Evolutionary conservation across 1,140 invertebrate species (phyloP), one percentile per base, ranked within the genome.

Genomic region (Calephelis virginiensis): DNA sequence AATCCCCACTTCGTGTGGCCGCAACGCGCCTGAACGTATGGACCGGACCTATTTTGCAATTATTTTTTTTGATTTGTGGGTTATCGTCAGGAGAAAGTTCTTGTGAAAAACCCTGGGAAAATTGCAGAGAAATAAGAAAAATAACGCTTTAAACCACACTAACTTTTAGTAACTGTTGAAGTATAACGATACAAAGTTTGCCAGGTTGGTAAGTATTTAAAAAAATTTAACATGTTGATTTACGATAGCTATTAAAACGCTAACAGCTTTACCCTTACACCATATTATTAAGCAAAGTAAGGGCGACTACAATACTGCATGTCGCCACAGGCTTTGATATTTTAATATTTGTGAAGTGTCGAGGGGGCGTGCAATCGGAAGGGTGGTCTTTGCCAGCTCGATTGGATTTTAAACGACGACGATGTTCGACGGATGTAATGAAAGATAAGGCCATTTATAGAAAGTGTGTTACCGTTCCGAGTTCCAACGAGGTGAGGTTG

Each of bases 311-410:
- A 66, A 72, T 68, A 64, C 53, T 63, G 66, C 50, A 47, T 64
- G 70, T 67, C 72, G 70, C 72, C 72, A 70, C 70, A 76, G 68
- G 68, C 75, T 74, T 72, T 74, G 74, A 74, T 76, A 76, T 76
- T 76, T 69, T 74, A 74, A 76, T 76, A 70, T 76, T 76, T 73
- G 63, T 63, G 66, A 66, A 65, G 63, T 63, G 49, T 48, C 37
- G 61, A 43, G 60, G 53, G 65, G 63, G 59, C 63, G 62, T 53
- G 66, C 28, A 61, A 61, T 62, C 13, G 59, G 70, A 50, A 62
- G 69, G 69, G 50, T 37, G 64, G 63, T 66, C 69, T 48, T 65
- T 6, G 63, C 49, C 28, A n/a, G 11, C 3, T 49, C 49, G 45
- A 66, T 66, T 65, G 68, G 13, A 61, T 65, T 69, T 45, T 66